Base-by-base conservation (phyloP, 2,888 invertebrate species). In the Microchrysa polita region DNA sequence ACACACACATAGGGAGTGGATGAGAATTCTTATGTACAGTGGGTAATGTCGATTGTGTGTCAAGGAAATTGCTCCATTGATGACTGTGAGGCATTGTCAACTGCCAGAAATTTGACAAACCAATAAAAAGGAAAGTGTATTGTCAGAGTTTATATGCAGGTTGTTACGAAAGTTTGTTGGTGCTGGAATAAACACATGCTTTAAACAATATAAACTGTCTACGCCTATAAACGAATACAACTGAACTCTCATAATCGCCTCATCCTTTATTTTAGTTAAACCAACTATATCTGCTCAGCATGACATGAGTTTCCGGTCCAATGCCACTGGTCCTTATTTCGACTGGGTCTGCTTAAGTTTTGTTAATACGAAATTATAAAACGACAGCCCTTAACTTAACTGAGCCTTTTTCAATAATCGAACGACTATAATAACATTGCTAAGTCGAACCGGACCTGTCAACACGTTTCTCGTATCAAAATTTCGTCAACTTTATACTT, bases 31-130 rank as follows among this genome's bases (percentile, higher is more conserved):
- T 34, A 34, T 34, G n/a, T n/a, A 34, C 7, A 34, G 27, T 40
- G n/a, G 4, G 23, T 48, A n/a, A 48, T 48, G 61, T 16, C 10
- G 10, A 1, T 5, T n/a, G 1, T 22, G 34, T 22, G 65, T 44
- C 65, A 48, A 48, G 20, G 23, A 44, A 48, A 65, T 65, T 65
- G 65, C 44, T 65, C 65, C 65, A 65, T 65, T 65, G 65, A 65
- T 16, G 65, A 22, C 48, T 18, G 20, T 65, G 44, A 65, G 22
- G 22, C 23, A 48, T 65, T 20, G 65, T 5, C 22, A 65, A 48
- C 48, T 48, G 48, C 10, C 12, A 48, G 65, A 48, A 48, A 65
- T 14, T 44, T 65, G 65, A 65, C 65, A 34, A 48, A 48, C 44
- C 44, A 44, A 48, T 65, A 65, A 65, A 65, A 48, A 44, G n/a